phyloP scores from a whole-genome alignment of 92 coral and sea anemone genomes.

The Montipora capitata region DNA sequence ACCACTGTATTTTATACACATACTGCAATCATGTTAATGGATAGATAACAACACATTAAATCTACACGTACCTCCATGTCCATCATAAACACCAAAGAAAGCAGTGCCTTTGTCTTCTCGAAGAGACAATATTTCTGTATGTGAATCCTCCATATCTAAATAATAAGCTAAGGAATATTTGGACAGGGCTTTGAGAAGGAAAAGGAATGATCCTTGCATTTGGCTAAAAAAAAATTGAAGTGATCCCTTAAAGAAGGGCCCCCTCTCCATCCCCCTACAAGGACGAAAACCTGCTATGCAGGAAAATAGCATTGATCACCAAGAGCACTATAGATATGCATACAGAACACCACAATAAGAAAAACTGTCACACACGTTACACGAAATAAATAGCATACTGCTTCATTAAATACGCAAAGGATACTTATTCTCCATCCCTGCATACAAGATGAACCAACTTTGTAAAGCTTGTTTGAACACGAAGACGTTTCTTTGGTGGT shows the following conservation, averaged over 20 bases:
- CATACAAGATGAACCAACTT: constrained; percentile 98
- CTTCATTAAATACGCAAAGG: constrained; percentile 53
- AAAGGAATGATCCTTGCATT: too few relatives aligned
- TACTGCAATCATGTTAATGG: too few relatives aligned
- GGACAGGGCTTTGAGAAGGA: too few relatives aligned
- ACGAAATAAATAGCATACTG: neutral
- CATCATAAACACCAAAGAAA: constrained; percentile 99
- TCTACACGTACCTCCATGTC: constrained; percentile 91
- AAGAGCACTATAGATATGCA: too few relatives aligned
- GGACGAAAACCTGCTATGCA: too few relatives aligned
- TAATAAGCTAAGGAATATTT: constrained; percentile 40
- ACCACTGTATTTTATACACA: too few relatives aligned
- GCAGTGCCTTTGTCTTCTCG: constrained; percentile 93
- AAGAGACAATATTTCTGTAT: constrained; percentile 95
- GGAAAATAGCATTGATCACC: too few relatives aligned
- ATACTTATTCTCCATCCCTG: constrained; percentile 99
- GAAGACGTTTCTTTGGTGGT: constrained; percentile 96
- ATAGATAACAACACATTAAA: neutral
- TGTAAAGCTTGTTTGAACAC: constrained; percentile 88
- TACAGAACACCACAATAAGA: too few relatives aligned
- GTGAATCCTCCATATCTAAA: constrained; percentile 99
- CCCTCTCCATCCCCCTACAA: too few relatives aligned
- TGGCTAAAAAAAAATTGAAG: too few relatives aligned
- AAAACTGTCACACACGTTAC: too few relatives aligned
- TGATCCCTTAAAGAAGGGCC: too few relatives aligned